Evolutionary conservation across 2,888 invertebrate species (phyloP).

Genomic region (Leptinotarsa peninsularis): DNA sequence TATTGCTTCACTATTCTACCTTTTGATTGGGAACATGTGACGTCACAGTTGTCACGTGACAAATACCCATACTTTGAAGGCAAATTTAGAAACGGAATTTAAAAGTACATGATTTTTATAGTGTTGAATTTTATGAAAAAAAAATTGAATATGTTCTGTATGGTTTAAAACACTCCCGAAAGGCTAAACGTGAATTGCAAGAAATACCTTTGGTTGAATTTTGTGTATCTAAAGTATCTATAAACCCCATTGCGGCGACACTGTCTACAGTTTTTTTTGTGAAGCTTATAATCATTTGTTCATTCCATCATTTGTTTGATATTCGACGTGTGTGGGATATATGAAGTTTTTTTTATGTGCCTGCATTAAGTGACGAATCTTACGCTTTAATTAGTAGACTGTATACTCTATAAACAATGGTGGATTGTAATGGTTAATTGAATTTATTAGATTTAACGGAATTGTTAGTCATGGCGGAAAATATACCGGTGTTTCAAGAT

Average conservation of each 20-base stretch:
- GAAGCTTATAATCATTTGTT: constrained; percentile 48
- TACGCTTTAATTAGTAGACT: constrained; percentile 26
- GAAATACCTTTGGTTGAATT: too few relatives aligned
- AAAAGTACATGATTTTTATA: too few relatives aligned
- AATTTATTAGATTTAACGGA: constrained; percentile 16
- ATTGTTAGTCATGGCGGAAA: constrained; percentile 10
- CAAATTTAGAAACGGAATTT: too few relatives aligned
- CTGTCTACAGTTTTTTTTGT: constrained; percentile 31
- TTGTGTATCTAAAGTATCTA: neutral
- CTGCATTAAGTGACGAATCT: constrained; percentile 43
- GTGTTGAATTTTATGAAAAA: too few relatives aligned
- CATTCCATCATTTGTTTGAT: constrained; percentile 54
- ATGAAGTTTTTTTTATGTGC: constrained; percentile 15
- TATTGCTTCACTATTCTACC: too few relatives aligned
- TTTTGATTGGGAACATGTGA: too few relatives aligned
- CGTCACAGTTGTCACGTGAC: too few relatives aligned
- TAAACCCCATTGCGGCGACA: neutral
- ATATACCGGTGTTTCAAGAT: constrained; percentile 12
- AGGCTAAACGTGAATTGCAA: too few relatives aligned
- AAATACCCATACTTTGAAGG: too few relatives aligned
- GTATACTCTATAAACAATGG: neutral
- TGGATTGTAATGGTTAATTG: neutral
- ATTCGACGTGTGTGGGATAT: constrained; percentile 56
- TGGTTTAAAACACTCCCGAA: too few relatives aligned
- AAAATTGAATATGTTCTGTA: too few relatives aligned